Conservation (phyloP, 2,888 invertebrate species). For the Drosophila monieri region DNA sequence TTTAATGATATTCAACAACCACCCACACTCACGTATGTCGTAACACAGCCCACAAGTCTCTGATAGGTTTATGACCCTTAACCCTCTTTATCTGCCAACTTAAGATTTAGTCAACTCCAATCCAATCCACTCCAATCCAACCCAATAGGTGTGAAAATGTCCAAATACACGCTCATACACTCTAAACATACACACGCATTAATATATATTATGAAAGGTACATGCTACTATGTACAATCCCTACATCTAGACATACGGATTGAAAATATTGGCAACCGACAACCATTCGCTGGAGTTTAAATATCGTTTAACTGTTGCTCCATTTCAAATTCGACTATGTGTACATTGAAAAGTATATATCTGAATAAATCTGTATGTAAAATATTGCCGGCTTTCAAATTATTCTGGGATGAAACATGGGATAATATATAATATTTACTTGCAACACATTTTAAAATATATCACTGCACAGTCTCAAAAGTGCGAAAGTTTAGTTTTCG, state of each 20-base stretch:
- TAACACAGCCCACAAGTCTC: conserved; percentile 3
- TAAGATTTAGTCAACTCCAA: conserved; percentile 11
- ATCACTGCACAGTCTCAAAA: no score
- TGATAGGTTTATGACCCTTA: conserved; percentile 10
- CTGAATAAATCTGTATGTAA: conserved; percentile 63
- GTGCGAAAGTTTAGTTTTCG: no score
- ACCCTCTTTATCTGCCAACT: conserved; percentile 1
- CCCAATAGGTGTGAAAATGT: conserved; percentile 18
- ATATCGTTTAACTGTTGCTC: conserved; percentile 24
- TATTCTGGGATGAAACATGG: neutral
- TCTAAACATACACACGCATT: conserved; percentile 13
- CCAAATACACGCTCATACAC: conserved; percentile 16
- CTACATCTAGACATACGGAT: conserved; percentile 19
- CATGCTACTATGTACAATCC: conserved; percentile 25
- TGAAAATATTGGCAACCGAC: conserved; percentile 11
- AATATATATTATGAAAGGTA: conserved; percentile 16
- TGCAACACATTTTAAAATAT: no score
- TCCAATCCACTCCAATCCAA: conserved; percentile 12
- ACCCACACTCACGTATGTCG: neutral
- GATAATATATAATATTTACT: neutral
- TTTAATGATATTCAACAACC: conserved; percentile 1
- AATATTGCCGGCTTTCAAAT: conserved; percentile 46
- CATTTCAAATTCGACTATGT: conserved; percentile 43
- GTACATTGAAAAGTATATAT: conserved; percentile 46
- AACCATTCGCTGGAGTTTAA: conserved; percentile 20